These are phyloP conservation scores for Hippopotamus amphibius DNA, from an alignment of 2,113 vertebrate species.

Conservation along the genomic window DNA sequence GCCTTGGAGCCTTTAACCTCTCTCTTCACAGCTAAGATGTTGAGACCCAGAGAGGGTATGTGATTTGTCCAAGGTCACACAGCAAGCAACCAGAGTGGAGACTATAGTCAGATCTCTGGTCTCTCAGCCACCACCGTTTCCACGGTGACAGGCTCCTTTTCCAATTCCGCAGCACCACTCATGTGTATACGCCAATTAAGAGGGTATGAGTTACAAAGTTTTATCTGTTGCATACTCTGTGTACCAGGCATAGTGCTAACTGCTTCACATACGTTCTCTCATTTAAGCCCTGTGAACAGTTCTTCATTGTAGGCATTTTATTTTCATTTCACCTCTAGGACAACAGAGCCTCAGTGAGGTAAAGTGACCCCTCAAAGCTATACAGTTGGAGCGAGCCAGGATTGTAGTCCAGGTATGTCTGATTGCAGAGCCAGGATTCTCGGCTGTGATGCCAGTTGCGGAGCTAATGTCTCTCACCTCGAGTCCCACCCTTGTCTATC, in stretches of 20 bases:
- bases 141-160: neutral
- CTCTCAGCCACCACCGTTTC: neutral
- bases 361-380: neutral
- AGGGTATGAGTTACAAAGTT: neutral
- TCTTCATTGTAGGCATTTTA: neutral
- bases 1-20: neutral
- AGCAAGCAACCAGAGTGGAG: neutral
- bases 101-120: neutral
- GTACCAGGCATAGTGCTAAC: neutral
- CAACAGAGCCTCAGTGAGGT: neutral
- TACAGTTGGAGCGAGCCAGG: neutral
- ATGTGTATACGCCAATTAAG: too few relatives aligned
- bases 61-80: neutral
- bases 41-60: neutral
- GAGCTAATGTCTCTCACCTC: neutral
- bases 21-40: neutral
- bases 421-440: neutral
- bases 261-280: neutral
- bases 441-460: fast-evolving
- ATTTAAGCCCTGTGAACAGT: neutral
- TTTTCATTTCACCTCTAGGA: neutral
- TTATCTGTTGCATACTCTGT: neutral
- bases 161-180: neutral
- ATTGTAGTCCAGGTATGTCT: too few relatives aligned
- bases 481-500: neutral